Percentiles rank a stretch among this genome's conserved stretches.
Evolutionary conservation across 2,113 vertebrate genomes (phyloP).

Genomic region (Lontra canadensis): DNA sequence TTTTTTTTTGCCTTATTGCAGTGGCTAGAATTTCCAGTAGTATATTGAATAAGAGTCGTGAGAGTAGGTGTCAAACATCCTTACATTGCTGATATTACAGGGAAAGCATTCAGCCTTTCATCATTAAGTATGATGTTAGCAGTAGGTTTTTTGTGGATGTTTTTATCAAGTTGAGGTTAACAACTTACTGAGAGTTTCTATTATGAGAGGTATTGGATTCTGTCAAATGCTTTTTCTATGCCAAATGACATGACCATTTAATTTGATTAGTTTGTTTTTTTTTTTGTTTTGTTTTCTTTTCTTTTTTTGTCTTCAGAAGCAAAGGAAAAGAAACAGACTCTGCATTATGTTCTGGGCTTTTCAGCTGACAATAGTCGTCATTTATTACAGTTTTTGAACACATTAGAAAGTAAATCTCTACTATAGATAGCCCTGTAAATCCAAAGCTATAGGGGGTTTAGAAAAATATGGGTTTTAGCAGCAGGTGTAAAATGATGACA

Average conservation of each 20-base stretch:
- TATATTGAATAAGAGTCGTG: neutral
- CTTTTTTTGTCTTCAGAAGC: neutral
- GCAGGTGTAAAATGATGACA: conserved; percentile 2
- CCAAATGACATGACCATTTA: neutral
- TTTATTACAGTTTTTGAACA: conserved; percentile 57
- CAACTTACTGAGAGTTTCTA: conserved; percentile 1
- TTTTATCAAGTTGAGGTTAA: neutral
- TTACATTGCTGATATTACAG: neutral
- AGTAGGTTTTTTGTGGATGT: neutral
- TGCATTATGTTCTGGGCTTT: neutral
- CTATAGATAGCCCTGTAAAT: conserved; percentile 43
- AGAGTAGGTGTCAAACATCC: neutral
- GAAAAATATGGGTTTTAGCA: conserved; percentile 61
- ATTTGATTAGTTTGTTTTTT: neutral
- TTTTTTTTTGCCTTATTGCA: neutral
- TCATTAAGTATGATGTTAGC: neutral
- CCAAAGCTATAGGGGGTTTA: conserved; percentile 42
- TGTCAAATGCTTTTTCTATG: neutral
- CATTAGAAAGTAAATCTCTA: conserved; percentile 45
- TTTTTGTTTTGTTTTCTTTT: neutral
- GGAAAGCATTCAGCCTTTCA: neutral
- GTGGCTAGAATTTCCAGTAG: neutral
- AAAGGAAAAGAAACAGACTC: conserved; percentile 17
- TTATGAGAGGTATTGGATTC: neutral
- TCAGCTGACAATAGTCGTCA: neutral